A percentile compares a stretch with the other conserved stretches of the same genome.
phyloP scores from a whole-genome alignment of 2,888 invertebrate genomes.

The Pterobdella sp. region DNA sequence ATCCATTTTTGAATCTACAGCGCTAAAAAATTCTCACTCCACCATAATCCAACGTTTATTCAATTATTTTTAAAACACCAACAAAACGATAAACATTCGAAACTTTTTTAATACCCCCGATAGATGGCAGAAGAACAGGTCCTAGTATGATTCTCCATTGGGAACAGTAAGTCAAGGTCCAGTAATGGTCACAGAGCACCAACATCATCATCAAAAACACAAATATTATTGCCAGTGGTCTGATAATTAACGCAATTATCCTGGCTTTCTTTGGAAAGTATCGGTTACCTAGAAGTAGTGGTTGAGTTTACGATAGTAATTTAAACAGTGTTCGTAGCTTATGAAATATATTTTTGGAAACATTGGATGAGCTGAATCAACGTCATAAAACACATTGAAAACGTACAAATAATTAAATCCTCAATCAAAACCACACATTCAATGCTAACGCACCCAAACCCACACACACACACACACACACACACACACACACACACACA shows the following conservation, averaged over 20 bases:
- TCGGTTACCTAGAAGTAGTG: background rate
- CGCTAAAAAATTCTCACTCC: too few species aligned
- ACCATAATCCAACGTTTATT: background rate
- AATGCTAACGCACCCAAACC: too few species aligned
- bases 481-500: too few species aligned
- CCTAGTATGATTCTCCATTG: conserved; percentile 16
- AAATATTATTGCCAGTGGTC: conserved; percentile 1
- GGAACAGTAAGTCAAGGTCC: conserved; percentile 5
- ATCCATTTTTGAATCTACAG: too few species aligned
- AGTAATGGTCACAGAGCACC: background rate
- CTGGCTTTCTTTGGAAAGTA: conserved; percentile 12
- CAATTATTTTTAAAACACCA: background rate
- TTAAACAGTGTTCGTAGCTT: too few species aligned
- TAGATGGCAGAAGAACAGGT: conserved; percentile 10
- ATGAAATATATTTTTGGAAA: too few species aligned
- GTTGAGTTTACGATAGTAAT: too few species aligned
- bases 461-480: too few species aligned
- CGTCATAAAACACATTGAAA: too few species aligned
- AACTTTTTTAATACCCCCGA: background rate
- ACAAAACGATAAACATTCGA: background rate
- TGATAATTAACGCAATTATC: conserved; percentile 14
- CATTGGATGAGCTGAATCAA: too few species aligned
- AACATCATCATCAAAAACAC: conserved; percentile 14
- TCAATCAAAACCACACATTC: too few species aligned
- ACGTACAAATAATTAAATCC: too few species aligned